Evolutionary conservation across 92 coral and sea anemone species (phyloP).

Genomic region (Muricea muricata): DNA sequence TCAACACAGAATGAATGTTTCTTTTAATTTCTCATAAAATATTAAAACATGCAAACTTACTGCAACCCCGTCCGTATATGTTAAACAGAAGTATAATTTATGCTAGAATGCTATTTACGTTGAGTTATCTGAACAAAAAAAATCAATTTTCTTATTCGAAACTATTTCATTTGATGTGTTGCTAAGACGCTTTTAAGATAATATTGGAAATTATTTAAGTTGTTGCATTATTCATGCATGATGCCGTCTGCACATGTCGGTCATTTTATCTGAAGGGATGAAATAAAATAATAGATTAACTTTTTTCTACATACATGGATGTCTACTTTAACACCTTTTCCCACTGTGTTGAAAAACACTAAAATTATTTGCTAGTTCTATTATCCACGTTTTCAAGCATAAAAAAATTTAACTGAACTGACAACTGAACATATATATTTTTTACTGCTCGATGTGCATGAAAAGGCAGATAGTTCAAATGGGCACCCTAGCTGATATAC

Average conservation of each 20-base stretch:
- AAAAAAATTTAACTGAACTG: too few species aligned
- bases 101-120: too few species aligned
- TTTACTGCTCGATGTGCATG: too few species aligned
- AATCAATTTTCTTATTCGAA: not conserved
- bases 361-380: not conserved
- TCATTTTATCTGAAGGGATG: not conserved
- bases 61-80: too few species aligned
- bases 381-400: not conserved
- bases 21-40: not conserved
- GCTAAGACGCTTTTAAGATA: not conserved
- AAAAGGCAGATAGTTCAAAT: too few species aligned
- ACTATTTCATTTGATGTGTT: not conserved
- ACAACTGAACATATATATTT: too few species aligned
- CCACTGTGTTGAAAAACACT: not conserved
- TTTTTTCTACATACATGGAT: not conserved
- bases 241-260: not conserved
- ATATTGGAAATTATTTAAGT: not conserved
- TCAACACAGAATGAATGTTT: not conserved
- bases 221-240: not conserved
- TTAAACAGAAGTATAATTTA: too few species aligned
- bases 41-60: not conserved
- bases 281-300: too few species aligned
- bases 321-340: not conserved
- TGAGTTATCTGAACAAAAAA: not conserved
- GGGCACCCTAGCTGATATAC: too few species aligned